phyloP scores from a whole-genome alignment of 2,888 invertebrate species.

The Ischnus inquisitorius region DNA sequence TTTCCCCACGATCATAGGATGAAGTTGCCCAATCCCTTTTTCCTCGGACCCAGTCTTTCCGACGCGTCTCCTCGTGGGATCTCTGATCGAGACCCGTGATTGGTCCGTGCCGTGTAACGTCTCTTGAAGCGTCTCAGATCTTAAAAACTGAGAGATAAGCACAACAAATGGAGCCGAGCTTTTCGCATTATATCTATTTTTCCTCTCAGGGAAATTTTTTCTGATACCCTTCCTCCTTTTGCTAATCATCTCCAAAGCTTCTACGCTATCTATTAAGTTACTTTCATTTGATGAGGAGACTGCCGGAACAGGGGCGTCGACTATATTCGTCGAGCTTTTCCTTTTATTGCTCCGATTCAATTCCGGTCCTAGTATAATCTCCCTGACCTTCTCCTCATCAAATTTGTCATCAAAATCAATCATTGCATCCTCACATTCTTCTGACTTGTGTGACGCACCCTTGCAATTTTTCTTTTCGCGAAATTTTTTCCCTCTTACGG shows the following conservation, averaged over 20 bases:
- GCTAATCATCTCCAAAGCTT: neutral
- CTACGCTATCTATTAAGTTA: no score
- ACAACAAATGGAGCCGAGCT: neutral
- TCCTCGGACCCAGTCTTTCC: neutral
- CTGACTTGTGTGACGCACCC: no score
- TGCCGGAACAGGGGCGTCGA: no score
- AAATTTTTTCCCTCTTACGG: no score
- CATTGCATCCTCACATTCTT: no score
- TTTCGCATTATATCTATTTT: neutral
- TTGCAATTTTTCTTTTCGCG: no score
- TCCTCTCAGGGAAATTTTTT: neutral
- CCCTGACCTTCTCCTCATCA: no score
- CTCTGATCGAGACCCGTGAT: neutral
- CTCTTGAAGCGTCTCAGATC: neutral
- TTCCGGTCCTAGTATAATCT: no score
- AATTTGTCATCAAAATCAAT: no score
- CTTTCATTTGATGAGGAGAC: no score
- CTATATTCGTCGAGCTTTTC: no score
- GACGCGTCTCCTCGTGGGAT: neutral
- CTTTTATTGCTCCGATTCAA: no score
- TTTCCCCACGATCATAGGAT: conserved; percentile 10
- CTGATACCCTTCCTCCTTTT: neutral
- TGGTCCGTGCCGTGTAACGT: neutral
- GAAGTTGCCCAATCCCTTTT: neutral
- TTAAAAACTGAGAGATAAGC: neutral